These are phyloP conservation scores for Neotragus pygmaeus DNA, from an alignment of 2,113 vertebrate species.

Conservation along the genomic window DNA sequence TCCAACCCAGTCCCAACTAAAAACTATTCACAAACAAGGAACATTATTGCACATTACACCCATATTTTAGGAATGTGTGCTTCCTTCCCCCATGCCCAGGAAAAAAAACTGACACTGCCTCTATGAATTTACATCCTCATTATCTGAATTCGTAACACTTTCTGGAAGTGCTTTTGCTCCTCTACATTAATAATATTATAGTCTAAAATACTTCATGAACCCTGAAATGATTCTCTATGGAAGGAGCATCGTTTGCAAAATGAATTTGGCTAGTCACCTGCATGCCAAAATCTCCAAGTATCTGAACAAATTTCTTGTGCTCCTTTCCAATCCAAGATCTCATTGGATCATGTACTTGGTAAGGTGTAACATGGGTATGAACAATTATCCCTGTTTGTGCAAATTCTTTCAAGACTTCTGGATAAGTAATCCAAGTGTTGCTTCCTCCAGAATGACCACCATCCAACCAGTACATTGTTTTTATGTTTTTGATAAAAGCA, in stretches of 20 bases:
- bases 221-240: conserved; percentile 96
- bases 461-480: conserved; percentile 95
- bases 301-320: conserved; percentile 88
- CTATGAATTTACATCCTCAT: conserved; percentile 36
- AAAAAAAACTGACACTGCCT: conserved; percentile 32
- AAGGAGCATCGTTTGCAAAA: conserved; percentile 90
- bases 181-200: conserved; percentile 39
- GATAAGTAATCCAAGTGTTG: conserved; percentile 94
- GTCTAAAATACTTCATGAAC: conserved; percentile 89
- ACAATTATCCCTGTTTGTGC: conserved; percentile 86
- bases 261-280: conserved; percentile 88
- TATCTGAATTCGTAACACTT: background rate
- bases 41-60: conserved; percentile 37
- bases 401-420: conserved; percentile 86
- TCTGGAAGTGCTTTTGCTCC: conserved; percentile 53
- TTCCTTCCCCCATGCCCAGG: conserved; percentile 21
- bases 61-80: conserved; percentile 59
- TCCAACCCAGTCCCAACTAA: conserved; percentile 34
- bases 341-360: conserved; percentile 95
- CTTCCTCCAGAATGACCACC: conserved; percentile 96
- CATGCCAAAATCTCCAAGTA: conserved; percentile 88
- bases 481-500: conserved; percentile 85
- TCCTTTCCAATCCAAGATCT: conserved; percentile 97
- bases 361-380: conserved; percentile 94
- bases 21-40: conserved; percentile 41